These are phyloP conservation scores for Andinoacara biseriatus DNA, from an alignment of 2,113 vertebrate genomes.

Conservation along the genomic window DNA sequence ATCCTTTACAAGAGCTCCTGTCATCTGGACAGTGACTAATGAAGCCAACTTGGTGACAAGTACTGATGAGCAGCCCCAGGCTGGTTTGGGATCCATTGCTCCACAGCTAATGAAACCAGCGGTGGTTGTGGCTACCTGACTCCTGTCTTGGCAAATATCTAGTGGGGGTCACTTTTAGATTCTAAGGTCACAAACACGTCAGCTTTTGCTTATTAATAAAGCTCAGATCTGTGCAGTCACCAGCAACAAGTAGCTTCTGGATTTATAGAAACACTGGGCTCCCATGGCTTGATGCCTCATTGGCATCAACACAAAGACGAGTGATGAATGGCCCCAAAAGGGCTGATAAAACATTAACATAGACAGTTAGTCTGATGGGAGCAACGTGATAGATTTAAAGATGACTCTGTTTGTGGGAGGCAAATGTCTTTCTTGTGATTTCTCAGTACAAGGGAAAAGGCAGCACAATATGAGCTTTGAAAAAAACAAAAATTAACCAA, in stretches of 20 bases:
- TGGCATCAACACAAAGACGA: slow-evolving; percentile 72
- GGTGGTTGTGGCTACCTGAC: slow-evolving; percentile 34
- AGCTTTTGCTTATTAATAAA: slow-evolving; percentile 57
- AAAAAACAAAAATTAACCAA: background rate
- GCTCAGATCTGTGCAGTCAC: slow-evolving; percentile 45
- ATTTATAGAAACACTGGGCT: slow-evolving; percentile 45
- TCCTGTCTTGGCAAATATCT: slow-evolving; percentile 43
- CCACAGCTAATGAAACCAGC: slow-evolving; percentile 59
- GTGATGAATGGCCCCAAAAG: slow-evolving; percentile 74
- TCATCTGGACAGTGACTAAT: slow-evolving; percentile 83
- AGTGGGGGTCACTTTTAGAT: background rate
- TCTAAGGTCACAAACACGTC: slow-evolving; percentile 27
- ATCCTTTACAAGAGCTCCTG: slow-evolving; percentile 78
- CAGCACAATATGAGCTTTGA: background rate
- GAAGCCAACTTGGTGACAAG: slow-evolving; percentile 76
- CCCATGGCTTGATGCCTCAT: slow-evolving; percentile 54
- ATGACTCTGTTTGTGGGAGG: slow-evolving; percentile 40
- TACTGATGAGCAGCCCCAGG: slow-evolving; percentile 80
- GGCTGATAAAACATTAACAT: slow-evolving; percentile 81
- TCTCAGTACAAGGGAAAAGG: background rate
- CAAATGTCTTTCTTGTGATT: slow-evolving; percentile 21
- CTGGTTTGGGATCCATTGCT: slow-evolving; percentile 53
- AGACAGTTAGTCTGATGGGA: slow-evolving; percentile 62
- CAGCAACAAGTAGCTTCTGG: slow-evolving; percentile 47
- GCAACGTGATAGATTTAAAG: slow-evolving; percentile 48